Evolutionary conservation across 2,888 invertebrate genomes (phyloP), one percentile per base, ranked within the genome.

Genomic region (Dyspetes luteomarginatus): DNA sequence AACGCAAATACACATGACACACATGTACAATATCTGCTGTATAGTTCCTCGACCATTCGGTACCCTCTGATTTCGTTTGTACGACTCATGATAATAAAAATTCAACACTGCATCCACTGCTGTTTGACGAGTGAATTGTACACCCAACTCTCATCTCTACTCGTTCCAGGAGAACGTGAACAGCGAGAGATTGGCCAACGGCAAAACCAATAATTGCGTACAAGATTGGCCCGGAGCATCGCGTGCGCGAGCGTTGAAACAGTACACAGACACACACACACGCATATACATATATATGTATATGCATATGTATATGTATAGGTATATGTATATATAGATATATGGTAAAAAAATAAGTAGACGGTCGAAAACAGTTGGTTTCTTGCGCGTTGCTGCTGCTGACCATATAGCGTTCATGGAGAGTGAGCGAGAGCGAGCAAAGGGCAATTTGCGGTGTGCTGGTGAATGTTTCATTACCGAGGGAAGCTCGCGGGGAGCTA

Each of bases 381-480:
- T 87, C 85, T 88, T 89, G 86, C 85, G 75, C 73, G 75, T 26
- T 45, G 56, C 50, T 50, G 60, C 55, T 56, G 65, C 41, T 73
- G 64, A 64, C 64, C 72, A 17, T 50, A 43, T 55, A 74, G 22
- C 28, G 15, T 50, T 30, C 15, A 22, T 48, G 60, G 58, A 55
- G 28, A 77, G 78, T 50, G 76, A 81, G 60, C 58, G 75, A n/a
- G n/a, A 71, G 74, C 78, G 76, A 83, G 88, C 86, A 84, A 85
- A 83, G 89, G 86, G 88, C 89, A 91, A 91, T 91, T 92, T 92
- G 92, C 88, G 92, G 91, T 92, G 84, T 85, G 85, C 90, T 87
- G n/a, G 91, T 90, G 91, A 91, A 92, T 92, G 91, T 91, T 92
- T 92, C 92, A 92, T 91, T 91, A 92, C 90, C 86, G 85, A 85